Base-by-base conservation (phyloP, 1,140 invertebrate species). In the Brachionus calyciflorus region DNA sequence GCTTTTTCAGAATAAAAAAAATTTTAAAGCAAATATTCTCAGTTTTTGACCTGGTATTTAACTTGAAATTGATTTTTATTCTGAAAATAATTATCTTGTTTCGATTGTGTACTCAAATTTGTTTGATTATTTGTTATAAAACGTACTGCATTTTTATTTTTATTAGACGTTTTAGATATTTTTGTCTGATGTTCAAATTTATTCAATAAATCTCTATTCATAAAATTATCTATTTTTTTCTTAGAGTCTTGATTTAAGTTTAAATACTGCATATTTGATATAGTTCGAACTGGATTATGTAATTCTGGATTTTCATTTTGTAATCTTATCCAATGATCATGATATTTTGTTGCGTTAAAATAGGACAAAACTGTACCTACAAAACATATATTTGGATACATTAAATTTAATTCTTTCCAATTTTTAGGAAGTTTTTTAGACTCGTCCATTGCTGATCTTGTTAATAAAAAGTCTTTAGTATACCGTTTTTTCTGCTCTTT, bases 351-450 rank as follows among this genome's bases (percentile, higher is more conserved):
- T 26, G 60, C 37, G 24, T 65, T 65, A 41, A 65, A 65, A 44
- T 65, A 65, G 24, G 60, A 65, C 12, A 65, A 10, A 26, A 65
- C 60, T 24, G 33, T 65, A 21, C 60, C 60, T 21, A 41, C 33
- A 65, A 65, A 65, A n/a, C 60, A 65, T 14, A 65, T 65, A 65
- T 65, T 65, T 24, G 60, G 60, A 65, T 65, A 65, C 33, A 65
- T 41, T 6, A 44, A n/a, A 26, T 44, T 65, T 1, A 65, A 19
- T 6, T 65, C 19, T 65, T 65, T 65, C 60, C 60, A 65, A 65
- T 65, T 65, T 44, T 21, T 65, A 21, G 60, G 60, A 17, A 65
- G 44, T 65, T 44, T 65, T 28, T 65, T 65, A 24, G 60, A 65
- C 5, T 65, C 40, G 21, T 24, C 17, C 19, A 65, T 10, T 3